Evolutionary conservation across 2,797 vertebrate species (phyloP).

Genomic region (Phoebastria nigripes): DNA sequence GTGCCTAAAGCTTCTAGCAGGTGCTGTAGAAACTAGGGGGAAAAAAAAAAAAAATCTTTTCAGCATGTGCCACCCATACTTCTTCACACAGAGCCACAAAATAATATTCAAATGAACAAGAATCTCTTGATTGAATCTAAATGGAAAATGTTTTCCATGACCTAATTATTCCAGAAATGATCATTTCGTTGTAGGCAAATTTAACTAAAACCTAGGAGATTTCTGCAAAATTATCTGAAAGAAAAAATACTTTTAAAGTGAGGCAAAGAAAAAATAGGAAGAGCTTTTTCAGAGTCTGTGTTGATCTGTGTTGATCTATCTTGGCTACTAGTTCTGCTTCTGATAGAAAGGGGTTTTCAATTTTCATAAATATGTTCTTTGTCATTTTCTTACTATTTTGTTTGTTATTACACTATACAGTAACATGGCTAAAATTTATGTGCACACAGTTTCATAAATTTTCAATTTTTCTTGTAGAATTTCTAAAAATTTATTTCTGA

Average conservation of each 20-base stretch:
- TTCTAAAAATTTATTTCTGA: not conserved
- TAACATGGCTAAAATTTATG: not conserved
- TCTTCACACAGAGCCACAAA: not conserved
- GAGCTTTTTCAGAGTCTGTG: not conserved
- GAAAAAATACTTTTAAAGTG: not conserved
- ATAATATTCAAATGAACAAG: not conserved
- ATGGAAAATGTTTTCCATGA: not conserved
- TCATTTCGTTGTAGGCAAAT: not conserved
- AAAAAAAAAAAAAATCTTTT: not conserved
- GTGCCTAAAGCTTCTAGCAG: not conserved
- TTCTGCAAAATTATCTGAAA: not conserved
- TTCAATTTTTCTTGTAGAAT: not conserved
- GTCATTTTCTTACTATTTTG: not conserved
- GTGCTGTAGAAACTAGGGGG: not conserved
- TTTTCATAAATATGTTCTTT: not conserved
- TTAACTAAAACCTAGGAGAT: not conserved
- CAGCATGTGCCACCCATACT: not conserved
- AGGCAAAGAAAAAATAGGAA: not conserved
- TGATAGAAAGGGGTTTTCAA: not conserved
- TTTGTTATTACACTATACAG: not conserved
- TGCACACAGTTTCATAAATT: not conserved
- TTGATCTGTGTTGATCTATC: not conserved
- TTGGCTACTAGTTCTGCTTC: not conserved
- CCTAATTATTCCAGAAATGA: not conserved
- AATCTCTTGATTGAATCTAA: not conserved